These are phyloP conservation scores for Pseudocheirus occidentalis DNA, from an alignment of 2,797 vertebrate genomes.

Conservation along the genomic window DNA sequence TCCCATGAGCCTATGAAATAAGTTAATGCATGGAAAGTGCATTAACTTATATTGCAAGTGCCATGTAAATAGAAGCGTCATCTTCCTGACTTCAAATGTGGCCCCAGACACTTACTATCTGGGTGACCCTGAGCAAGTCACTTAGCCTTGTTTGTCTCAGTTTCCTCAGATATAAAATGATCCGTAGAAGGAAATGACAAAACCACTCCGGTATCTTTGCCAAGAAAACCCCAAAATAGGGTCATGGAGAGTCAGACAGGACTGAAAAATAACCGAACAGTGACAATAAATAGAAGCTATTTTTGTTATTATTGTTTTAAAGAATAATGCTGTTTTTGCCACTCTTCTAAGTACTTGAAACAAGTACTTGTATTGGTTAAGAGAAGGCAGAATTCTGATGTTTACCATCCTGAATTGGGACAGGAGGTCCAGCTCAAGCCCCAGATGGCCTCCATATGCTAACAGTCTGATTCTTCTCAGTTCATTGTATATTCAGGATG, in stretches of 20 bases:
- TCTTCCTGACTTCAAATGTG: background rate
- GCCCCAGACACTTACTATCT: background rate
- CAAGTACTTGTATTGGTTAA: constrained; percentile 17
- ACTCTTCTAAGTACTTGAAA: background rate
- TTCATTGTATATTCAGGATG: constrained; percentile 8
- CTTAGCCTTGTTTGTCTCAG: background rate
- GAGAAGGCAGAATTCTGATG: constrained; percentile 8
- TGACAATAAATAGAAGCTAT: background rate
- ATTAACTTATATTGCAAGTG: background rate
- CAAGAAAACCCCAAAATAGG: background rate
- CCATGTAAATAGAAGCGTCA: background rate
- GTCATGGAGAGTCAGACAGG: background rate
- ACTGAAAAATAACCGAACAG: background rate
- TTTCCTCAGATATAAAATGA: background rate
- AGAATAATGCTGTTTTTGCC: background rate
- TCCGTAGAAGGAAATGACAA: background rate
- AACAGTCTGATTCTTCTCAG: background rate
- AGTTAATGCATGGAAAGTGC: background rate
- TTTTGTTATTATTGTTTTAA: background rate
- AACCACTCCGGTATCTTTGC: background rate
- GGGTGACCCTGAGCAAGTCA: background rate
- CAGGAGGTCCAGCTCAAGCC: background rate
- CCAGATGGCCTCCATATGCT: constrained; percentile 30
- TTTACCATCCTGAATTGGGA: background rate
- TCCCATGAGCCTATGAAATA: background rate